phyloP scores from a whole-genome alignment of 2,113 vertebrate genomes.

The Theristicus caerulescens region DNA sequence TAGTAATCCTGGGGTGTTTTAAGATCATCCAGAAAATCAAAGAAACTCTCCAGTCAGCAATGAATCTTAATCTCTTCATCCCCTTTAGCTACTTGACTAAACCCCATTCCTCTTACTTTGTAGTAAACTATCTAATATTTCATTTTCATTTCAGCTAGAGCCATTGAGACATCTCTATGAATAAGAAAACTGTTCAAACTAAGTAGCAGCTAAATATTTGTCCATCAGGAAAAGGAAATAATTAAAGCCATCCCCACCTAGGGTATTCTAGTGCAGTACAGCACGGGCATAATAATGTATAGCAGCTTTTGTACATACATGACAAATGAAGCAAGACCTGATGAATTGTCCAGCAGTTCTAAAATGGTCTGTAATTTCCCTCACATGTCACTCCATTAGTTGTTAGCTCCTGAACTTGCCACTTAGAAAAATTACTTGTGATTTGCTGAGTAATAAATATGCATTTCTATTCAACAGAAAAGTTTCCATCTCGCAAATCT shows the following conservation, averaged over 20 bases:
- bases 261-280: not conserved
- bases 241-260: slow-evolving; percentile 3
- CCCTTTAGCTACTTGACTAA: not conserved
- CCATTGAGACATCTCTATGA: not conserved
- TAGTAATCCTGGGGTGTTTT: not conserved
- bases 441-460: slow-evolving; percentile 15
- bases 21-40: not conserved
- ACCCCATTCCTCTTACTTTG: not conserved
- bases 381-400: slow-evolving; percentile 33
- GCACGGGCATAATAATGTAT: not conserved
- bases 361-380: slow-evolving; percentile 33
- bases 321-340: slow-evolving; percentile 56
- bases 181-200: not conserved
- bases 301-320: not conserved
- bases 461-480: not conserved
- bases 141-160: not conserved
- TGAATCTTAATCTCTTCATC: not conserved
- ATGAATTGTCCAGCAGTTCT: slow-evolving; percentile 25
- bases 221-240: slow-evolving; percentile 4
- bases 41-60: not conserved
- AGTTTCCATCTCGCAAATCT: not conserved
- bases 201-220: not conserved
- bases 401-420: slow-evolving; percentile 13
- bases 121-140: not conserved
- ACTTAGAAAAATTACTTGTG: slow-evolving; percentile 39